A percentile compares a stretch with the other conserved stretches of the same genome.
Evolutionary conservation across 2,797 vertebrate species (phyloP).

Genomic region (Microchirus variegatus): DNA sequence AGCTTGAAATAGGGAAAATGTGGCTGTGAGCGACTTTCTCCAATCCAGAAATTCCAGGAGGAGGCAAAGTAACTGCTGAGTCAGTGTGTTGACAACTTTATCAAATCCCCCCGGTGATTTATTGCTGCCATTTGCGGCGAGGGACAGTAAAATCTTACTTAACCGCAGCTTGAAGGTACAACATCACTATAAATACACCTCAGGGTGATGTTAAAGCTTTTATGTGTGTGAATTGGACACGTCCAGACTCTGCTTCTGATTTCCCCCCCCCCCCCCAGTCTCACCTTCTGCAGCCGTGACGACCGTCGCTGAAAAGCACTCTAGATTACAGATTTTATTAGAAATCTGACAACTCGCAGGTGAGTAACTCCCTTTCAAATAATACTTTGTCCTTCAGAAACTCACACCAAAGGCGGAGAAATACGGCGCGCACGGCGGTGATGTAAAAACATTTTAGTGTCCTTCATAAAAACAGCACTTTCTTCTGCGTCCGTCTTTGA

Average conservation of each 20-base stretch:
- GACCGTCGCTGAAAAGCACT: conserved; percentile 59
- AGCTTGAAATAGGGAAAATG: neutral
- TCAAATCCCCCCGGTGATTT: conserved; percentile 57
- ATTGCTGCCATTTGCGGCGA: conserved; percentile 34
- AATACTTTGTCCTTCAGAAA: conserved; percentile 72
- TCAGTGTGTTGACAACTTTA: conserved; percentile 38
- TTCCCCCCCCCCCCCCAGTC: neutral
- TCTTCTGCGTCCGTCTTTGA: conserved; percentile 64
- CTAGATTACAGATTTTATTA: conserved; percentile 49
- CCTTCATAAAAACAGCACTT: conserved; percentile 72
- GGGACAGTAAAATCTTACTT: conserved; percentile 51
- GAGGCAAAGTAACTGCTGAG: conserved; percentile 24
- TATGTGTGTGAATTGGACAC: conserved; percentile 43
- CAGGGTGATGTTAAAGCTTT: conserved; percentile 50
- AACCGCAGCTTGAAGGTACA: conserved; percentile 50
- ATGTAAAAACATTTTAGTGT: conserved; percentile 63
- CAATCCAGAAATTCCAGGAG: conserved; percentile 32
- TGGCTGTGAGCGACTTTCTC: conserved; percentile 2
- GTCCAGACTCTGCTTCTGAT: conserved; percentile 19
- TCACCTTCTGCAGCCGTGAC: conserved; percentile 9
- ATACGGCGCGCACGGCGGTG: conserved; percentile 46
- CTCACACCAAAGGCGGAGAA: conserved; percentile 47
- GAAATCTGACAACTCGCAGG: conserved; percentile 60
- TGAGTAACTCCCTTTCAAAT: conserved; percentile 62
- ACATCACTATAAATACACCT: conserved; percentile 54